Conservation (phyloP, 30 jellyfish, hydroid and myxozoan species). For the Rhopilema esculentum region DNA sequence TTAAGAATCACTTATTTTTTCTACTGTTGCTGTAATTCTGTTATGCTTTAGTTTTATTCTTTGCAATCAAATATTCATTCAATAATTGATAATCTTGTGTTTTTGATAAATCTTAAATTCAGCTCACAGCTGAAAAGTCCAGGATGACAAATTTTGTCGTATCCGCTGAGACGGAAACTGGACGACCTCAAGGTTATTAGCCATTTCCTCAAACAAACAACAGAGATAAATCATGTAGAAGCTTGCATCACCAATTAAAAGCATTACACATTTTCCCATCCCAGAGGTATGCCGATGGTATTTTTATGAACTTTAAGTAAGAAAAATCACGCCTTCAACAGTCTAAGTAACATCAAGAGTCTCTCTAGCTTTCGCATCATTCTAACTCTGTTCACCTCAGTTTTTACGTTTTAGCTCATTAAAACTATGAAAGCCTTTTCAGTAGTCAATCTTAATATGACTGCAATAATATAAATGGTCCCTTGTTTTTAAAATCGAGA, state of each 20-base stretch:
- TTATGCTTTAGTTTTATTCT: neutral
- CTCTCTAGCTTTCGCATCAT: too few relatives aligned
- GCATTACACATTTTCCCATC: neutral
- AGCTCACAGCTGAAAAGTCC: neutral
- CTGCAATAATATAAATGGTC: too few relatives aligned
- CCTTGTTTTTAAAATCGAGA: too few relatives aligned
- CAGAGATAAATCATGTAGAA: neutral
- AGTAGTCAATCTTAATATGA: too few relatives aligned
- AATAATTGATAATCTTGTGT: neutral
- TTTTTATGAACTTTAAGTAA: neutral
- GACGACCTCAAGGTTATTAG: neutral
- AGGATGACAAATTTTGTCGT: neutral
- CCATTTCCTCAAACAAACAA: neutral
- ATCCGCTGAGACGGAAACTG: neutral
- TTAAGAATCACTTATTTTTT: neutral
- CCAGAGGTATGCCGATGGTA: neutral
- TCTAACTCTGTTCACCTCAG: too few relatives aligned
- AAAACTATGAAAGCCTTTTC: too few relatives aligned
- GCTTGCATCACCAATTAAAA: neutral
- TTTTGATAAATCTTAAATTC: neutral
- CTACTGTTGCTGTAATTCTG: neutral
- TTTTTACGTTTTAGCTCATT: too few relatives aligned
- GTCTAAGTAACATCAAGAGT: too few relatives aligned
- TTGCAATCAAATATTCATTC: neutral
- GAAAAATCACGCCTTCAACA: neutral